phyloP scores from a whole-genome alignment of 2,888 invertebrate genomes.

The Scrobipalpa atriplicella region DNA sequence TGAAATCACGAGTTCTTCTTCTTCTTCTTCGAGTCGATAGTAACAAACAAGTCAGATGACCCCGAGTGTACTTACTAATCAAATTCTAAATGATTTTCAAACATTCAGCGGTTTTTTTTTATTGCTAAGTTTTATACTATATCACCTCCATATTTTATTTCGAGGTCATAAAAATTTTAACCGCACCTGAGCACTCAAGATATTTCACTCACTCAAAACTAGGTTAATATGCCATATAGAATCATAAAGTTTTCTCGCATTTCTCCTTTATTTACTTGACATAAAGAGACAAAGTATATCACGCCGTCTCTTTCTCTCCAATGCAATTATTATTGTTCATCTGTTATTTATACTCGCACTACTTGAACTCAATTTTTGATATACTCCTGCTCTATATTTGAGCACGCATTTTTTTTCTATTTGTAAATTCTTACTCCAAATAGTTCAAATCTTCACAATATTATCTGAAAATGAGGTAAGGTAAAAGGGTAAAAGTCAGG shows the following conservation, averaged over 20 bases:
- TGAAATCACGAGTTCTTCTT: too few species aligned
- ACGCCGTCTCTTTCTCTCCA: background rate
- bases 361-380: background rate
- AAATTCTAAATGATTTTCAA: too few species aligned
- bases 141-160: background rate
- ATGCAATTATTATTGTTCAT: constrained; percentile 13
- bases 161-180: background rate
- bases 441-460: too few species aligned
- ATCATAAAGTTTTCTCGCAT: constrained; percentile 5
- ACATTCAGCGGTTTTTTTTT: background rate
- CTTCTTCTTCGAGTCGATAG: too few species aligned
- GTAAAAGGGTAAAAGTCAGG: too few species aligned
- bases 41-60: too few species aligned
- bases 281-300: background rate
- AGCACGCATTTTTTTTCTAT: too few species aligned
- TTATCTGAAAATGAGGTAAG: too few species aligned
- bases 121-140: background rate
- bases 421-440: too few species aligned
- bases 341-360: constrained; percentile 3
- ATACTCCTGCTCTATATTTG: too few species aligned
- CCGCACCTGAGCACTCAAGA: constrained; percentile 4
- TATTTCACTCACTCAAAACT: background rate
- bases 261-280: background rate
- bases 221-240: background rate
- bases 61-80: too few species aligned